Base-by-base conservation (phyloP, 2,888 invertebrate genomes). In the Carabus problematicus region DNA sequence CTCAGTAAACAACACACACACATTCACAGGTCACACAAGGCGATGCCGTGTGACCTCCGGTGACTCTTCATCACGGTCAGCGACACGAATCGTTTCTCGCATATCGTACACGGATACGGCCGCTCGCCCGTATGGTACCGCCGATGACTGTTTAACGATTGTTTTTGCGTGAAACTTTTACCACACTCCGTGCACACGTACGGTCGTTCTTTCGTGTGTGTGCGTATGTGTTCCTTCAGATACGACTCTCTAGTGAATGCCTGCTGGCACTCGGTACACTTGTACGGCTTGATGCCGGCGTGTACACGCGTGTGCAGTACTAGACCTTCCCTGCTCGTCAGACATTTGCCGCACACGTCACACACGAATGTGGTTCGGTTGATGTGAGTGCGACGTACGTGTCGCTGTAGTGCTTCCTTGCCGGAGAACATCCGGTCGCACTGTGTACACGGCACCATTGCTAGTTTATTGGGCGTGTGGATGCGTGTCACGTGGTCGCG, bases 61-160 rank as follows among this genome's bases (percentile, higher is more conserved):
- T 86, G 87, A 8, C 82, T 75, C 52, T 85, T 85, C 61, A 85
- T 75, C 54, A 84, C 84, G 0, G 83, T 82, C 12, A 82, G 79
- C 69, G 85, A 85, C 1, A 85, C 83, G 64, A 85, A 86, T 0
- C 84, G 82, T 67, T 84, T 84, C 0, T 83, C 84, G 45, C 72
- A 72, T 42, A 62, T 12, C 41, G 54, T 19, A 62, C 72, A 72
- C 7, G 60, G 29, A 64, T 75, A 78, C 7, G 79, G 87, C 77
- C 85, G 84, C 80, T 87, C 86, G 0, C 87, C 87, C 0, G 86
- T 85, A 79, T 88, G 87, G 55, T 85, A 85, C 61, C 87, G 83
- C 79, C 86, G 85, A 80, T 88, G 88, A 59, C 87, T 81, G 43
- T 85, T 85, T 73, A 88, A 79, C 75, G 87, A 86, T 76, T 86